phyloP scores from a whole-genome alignment of 1,140 invertebrate genomes.

The Ostrea edulis region DNA sequence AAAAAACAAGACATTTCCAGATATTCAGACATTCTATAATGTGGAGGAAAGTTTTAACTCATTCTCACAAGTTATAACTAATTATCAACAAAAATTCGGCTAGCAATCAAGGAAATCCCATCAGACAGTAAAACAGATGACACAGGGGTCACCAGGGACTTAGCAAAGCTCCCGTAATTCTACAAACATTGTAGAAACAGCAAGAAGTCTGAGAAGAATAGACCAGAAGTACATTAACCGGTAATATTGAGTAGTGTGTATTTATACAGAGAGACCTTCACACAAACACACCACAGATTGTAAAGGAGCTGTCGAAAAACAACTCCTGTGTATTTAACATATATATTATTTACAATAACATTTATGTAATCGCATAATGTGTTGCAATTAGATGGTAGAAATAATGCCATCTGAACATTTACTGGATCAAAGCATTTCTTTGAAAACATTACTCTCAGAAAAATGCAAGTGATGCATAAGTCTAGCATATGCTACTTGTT shows the following conservation, averaged over 20 bases:
- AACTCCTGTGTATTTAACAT: neutral
- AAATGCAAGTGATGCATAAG: constrained; percentile 14
- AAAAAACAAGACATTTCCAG: neutral
- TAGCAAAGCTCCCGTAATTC: neutral
- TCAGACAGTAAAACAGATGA: constrained; percentile 6
- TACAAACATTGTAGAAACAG: constrained; percentile 21
- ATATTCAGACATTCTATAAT: constrained; percentile 9
- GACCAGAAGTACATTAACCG: constrained; percentile 18
- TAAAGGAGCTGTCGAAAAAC: neutral
- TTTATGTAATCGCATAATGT: constrained; percentile 15
- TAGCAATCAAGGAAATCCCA: constrained; percentile 5
- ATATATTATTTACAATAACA: constrained; percentile 35
- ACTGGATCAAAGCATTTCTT: constrained; percentile 31
- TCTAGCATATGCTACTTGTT: neutral
- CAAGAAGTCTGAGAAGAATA: neutral
- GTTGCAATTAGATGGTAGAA: neutral
- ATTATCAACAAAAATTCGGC: neutral
- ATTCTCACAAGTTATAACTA: neutral
- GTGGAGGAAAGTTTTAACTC: constrained; percentile 2
- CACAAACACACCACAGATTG: neutral
- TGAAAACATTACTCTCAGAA: neutral
- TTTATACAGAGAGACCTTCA: constrained; percentile 12
- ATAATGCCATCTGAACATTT: neutral
- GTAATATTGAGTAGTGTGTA: neutral
- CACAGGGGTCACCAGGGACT: neutral